Conservation (phyloP, 2,797 vertebrate species). For the Numenius phaeopus region DNA sequence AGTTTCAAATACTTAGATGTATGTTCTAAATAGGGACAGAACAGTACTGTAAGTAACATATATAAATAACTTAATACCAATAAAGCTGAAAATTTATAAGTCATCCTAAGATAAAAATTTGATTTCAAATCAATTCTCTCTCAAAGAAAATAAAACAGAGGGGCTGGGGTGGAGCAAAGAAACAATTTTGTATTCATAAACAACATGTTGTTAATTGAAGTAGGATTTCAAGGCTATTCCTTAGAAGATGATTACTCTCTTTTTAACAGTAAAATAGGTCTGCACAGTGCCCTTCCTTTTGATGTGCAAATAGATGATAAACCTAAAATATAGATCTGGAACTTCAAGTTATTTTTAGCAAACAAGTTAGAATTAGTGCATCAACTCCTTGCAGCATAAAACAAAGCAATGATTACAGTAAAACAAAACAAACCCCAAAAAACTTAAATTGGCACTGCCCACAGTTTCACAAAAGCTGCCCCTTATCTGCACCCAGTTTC, state of each 20-base stretch:
- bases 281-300: constrained; percentile 37
- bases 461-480: not conserved
- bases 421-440: not conserved
- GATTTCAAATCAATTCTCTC: not conserved
- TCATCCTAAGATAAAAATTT: not conserved
- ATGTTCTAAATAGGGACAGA: not conserved
- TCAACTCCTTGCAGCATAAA: not conserved
- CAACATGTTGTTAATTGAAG: not conserved
- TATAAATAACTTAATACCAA: not conserved
- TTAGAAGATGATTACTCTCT: not conserved
- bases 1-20: not conserved
- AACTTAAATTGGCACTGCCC: not conserved
- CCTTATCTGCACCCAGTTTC: not conserved
- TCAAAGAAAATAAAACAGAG: not conserved
- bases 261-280: constrained; percentile 12
- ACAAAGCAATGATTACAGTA: not conserved
- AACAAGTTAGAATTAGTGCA: not conserved
- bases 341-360: constrained; percentile 31
- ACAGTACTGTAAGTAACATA: not conserved
- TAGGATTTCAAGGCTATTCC: not conserved
- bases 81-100: not conserved
- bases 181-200: not conserved
- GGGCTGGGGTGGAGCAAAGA: not conserved
- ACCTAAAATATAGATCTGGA: constrained; percentile 6
- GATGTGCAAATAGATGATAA: constrained; percentile 54